phyloP scores from a whole-genome alignment of 2,797 vertebrate genomes.

The Hybognathus amarus region DNA sequence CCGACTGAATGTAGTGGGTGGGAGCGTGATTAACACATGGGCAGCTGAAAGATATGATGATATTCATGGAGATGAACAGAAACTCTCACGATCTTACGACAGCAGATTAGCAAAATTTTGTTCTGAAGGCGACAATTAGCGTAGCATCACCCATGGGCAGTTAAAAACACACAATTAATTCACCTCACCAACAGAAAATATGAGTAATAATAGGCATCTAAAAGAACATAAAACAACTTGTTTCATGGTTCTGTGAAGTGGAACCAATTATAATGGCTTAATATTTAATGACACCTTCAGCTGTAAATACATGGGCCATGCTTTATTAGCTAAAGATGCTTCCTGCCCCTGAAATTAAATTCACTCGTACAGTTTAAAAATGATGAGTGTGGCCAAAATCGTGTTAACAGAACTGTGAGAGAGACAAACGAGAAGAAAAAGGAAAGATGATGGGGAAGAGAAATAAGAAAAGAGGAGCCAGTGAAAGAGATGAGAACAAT shows the following conservation, averaged over 20 bases:
- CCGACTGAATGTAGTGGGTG: slow-evolving; percentile 1
- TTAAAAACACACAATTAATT: slow-evolving; percentile 36
- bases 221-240: slow-evolving; percentile 40
- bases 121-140: slow-evolving; percentile 45
- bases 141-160: slow-evolving; percentile 36
- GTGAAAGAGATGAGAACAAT: background rate
- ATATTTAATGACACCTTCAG: slow-evolving; percentile 58
- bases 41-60: slow-evolving; percentile 34
- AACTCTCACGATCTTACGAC: slow-evolving; percentile 7
- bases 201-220: slow-evolving; percentile 23
- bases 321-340: slow-evolving; percentile 45
- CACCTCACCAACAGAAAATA: slow-evolving; percentile 29
- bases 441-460: background rate
- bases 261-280: slow-evolving; percentile 57
- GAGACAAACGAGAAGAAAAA: background rate
- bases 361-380: slow-evolving; percentile 6
- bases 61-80: slow-evolving; percentile 34
- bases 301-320: slow-evolving; percentile 46
- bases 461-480: background rate
- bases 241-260: slow-evolving; percentile 51
- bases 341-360: slow-evolving; percentile 27
- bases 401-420: background rate
- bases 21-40: slow-evolving; percentile 41
- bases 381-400: slow-evolving; percentile 32
- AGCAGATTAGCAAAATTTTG: slow-evolving; percentile 29